phyloP scores from a whole-genome alignment of 2,888 invertebrate genomes.

The Camponotus fellah region DNA sequence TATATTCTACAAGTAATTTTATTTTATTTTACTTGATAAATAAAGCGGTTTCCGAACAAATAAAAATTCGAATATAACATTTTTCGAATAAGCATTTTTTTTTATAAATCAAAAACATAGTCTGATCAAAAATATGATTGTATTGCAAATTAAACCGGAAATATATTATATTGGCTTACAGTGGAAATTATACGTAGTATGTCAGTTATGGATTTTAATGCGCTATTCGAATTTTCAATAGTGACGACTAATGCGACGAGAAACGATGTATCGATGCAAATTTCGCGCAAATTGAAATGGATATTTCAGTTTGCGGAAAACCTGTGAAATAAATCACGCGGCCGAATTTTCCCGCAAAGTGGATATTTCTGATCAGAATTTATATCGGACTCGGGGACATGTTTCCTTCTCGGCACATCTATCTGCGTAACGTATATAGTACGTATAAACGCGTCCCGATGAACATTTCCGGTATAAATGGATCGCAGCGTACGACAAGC shows the following conservation, averaged over 20 bases:
- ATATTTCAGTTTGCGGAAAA: slow-evolving; percentile 53
- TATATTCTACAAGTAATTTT: not conserved
- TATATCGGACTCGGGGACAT: slow-evolving; percentile 59
- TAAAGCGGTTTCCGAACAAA: not conserved
- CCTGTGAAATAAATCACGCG: slow-evolving; percentile 67
- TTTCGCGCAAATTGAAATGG: slow-evolving; percentile 63
- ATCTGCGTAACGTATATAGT: slow-evolving; percentile 26
- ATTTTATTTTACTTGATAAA: not conserved
- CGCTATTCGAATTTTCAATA: slow-evolving; percentile 24
- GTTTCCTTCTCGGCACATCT: slow-evolving; percentile 37
- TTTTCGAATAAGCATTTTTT: slow-evolving; percentile 11
- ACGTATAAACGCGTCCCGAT: slow-evolving; percentile 23
- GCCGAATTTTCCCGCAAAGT: slow-evolving; percentile 70
- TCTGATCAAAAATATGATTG: not conserved
- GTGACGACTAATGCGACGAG: slow-evolving; percentile 26
- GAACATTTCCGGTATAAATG: slow-evolving; percentile 51
- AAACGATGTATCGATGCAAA: not conserved
- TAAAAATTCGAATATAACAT: not conserved
- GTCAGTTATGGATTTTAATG: slow-evolving; percentile 13
- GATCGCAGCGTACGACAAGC: slow-evolving; percentile 45
- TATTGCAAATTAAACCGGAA: slow-evolving; percentile 23
- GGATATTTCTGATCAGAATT: slow-evolving; percentile 74
- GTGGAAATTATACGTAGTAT: slow-evolving; percentile 11
- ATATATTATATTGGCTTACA: no score
- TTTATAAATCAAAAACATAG: not conserved